Evolutionary conservation across 2,888 invertebrate species (phyloP), one percentile per base, ranked within the genome.

Genomic region (Lampropteryx suffumata): DNA sequence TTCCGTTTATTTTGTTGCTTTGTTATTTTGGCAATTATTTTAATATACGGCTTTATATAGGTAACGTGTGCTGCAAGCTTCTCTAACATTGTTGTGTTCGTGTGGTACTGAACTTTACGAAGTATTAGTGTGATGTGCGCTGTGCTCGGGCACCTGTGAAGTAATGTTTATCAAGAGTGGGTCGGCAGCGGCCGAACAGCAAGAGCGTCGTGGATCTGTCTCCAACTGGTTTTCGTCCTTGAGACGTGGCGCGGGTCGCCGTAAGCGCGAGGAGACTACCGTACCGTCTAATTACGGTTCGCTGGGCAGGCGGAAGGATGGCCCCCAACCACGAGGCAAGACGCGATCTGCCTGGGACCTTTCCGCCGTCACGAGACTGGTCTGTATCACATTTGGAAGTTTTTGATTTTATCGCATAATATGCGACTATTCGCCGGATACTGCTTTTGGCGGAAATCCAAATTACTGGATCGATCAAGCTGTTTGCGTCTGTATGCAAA

Each of bases 141-240:
- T 64, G 80, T 74, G 77, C 69, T 68, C 64, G 72, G 69, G 75
- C 74, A 72, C 69, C 73, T 65, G 79, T 77, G 76, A 76, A 89
- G 87, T 87, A 69, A 91, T 91, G 90, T 90, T 91, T 66, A 91
- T 91, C 80, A 91, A 91, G 69, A 83, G 81, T 65, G 88, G 82
- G 70, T 83, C 85, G 63, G 82, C 76, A 65, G 68, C 83, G 75
- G 83, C 79, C 70, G 86, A 92, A 28, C 53, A 53, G 65, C 90
- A 93, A 63, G 93, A 93, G 76, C 92, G 93, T 65, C 93, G 93
- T 59, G 93, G 93, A 66, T 94, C 94, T 64, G 93, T 95, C 55
- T 92, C 94, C 64, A 95, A 94, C 80, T 96, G 96, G 96, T 96
- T 96, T 82, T 94, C 94, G 60, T 96, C 96, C 57, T 79, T 96